Evolutionary conservation across 2,888 invertebrate species (phyloP), one percentile per base, ranked within the genome.

Genomic region (Loripinus fragilis): DNA sequence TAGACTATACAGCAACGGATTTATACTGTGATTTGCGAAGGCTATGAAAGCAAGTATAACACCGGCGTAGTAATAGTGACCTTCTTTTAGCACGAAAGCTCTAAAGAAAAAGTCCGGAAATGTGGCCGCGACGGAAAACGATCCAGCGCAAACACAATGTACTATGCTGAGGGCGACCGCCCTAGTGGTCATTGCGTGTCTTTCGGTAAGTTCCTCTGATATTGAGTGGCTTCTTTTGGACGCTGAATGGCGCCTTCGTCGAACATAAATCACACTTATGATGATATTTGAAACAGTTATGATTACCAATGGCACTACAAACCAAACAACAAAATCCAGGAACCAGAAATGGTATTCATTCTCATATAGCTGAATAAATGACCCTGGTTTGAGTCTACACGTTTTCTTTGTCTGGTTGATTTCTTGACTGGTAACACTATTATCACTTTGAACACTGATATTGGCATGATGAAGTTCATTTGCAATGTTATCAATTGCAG

Each of bases 301-400:
- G 17, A 33, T 33, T 8, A 33, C 17, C 12, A 60, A 20, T 8
- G 60, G 60, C 17, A 60, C 8, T 7, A 5, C 15, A 20, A 12
- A 60, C 10, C 30, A 23, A 1, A 60, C 17, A 20, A 30, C 3
- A 17, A 60, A 60, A 28, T 60, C 60, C 3, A 60, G 30, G 17
- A 60, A 60, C 60, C 60, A 60, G 30, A 33, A 33, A 20, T 60
- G 60, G 33, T 33, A 60, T 60, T 60, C 60, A 8, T 25, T 60
- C 33, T 60, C 60, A 60, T 60, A 60, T 23, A 33, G 30, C 12
- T 33, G 33, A 33, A 60, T 60, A 17, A 60, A 60, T 2, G 60
- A 60, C 3, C 10, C 10, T 23, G 60, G n/a, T n/a, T n/a, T n/a
- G n/a, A n/a, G n/a, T n/a, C n/a, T n/a, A n/a, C n/a, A n/a, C n/a